phyloP scores from a whole-genome alignment of 2,113 vertebrate genomes.

The Bostrychus sinensis region DNA sequence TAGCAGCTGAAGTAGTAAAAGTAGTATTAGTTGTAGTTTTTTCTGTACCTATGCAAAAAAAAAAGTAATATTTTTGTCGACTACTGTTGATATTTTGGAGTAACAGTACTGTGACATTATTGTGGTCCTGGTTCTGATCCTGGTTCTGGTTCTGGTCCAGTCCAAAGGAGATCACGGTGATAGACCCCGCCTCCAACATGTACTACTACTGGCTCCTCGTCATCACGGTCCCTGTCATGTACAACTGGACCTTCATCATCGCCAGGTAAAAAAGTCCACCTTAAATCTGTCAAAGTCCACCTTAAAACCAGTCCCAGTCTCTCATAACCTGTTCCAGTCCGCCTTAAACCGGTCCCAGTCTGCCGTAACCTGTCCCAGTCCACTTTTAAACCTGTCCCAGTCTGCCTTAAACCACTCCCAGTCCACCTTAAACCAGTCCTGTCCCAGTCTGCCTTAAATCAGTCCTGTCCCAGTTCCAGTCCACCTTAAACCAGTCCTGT shows the following conservation, averaged over 20 bases:
- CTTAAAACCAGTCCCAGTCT: not conserved
- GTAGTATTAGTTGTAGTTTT: no score
- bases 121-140: not conserved
- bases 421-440: not conserved
- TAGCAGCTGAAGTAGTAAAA: no score
- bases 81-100: no score
- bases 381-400: not conserved
- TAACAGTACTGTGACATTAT: not conserved
- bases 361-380: not conserved
- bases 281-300: not conserved
- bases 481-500: not conserved
- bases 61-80: no score
- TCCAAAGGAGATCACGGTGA: conserved; percentile 81
- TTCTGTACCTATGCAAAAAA: no score
- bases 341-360: no score
- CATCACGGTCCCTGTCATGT: conserved; percentile 96
- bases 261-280: conserved; percentile 83
- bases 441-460: no score
- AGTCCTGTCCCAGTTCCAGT: no score
- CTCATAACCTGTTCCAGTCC: not conserved
- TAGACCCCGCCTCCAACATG: conserved; percentile 89
- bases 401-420: not conserved
- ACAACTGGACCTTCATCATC: conserved; percentile 96
- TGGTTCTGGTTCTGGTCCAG: conserved; percentile 63
- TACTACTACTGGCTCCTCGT: conserved; percentile 95